Conservation (phyloP, 1,140 invertebrate species). For the Parapsyche elsis region DNA sequence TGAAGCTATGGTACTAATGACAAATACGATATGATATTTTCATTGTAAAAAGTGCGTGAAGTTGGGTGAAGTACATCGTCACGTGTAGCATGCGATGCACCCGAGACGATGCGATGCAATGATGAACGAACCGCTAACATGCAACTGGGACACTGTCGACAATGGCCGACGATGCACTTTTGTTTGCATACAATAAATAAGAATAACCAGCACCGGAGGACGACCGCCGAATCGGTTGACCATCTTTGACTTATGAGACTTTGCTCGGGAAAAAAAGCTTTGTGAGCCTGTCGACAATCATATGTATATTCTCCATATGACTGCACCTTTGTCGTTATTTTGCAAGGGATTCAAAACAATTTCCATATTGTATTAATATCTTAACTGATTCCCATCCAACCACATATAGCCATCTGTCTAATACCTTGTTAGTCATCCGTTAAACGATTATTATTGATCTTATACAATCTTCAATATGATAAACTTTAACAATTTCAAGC, state of each 20-base stretch:
- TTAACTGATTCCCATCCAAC: too few species aligned
- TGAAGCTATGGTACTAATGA: neutral
- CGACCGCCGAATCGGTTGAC: neutral
- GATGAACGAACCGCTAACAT: constrained; percentile 50
- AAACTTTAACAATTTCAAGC: neutral
- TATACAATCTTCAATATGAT: neutral
- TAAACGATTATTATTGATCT: too few species aligned
- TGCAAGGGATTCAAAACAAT: too few species aligned
- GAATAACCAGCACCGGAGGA: constrained; percentile 8
- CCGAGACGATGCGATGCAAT: constrained; percentile 32
- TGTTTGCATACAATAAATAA: constrained; percentile 52
- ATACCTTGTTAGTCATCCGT: too few species aligned
- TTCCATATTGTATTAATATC: too few species aligned
- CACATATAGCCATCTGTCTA: too few species aligned
- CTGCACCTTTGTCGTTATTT: too few species aligned
- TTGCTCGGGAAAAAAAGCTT: neutral
- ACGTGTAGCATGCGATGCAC: constrained; percentile 26
- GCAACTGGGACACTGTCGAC: constrained; percentile 44
- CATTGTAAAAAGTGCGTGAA: neutral
- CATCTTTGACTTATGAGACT: neutral
- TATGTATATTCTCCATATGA: too few species aligned
- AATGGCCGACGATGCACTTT: constrained; percentile 36
- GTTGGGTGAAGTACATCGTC: constrained; percentile 1
- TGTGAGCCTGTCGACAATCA: neutral
- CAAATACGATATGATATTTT: neutral